A percentile compares a stretch with the other conserved stretches of the same genome.
phyloP scores from a whole-genome alignment of 2,797 vertebrate species.

The Enteromius thamalakanensis region DNA sequence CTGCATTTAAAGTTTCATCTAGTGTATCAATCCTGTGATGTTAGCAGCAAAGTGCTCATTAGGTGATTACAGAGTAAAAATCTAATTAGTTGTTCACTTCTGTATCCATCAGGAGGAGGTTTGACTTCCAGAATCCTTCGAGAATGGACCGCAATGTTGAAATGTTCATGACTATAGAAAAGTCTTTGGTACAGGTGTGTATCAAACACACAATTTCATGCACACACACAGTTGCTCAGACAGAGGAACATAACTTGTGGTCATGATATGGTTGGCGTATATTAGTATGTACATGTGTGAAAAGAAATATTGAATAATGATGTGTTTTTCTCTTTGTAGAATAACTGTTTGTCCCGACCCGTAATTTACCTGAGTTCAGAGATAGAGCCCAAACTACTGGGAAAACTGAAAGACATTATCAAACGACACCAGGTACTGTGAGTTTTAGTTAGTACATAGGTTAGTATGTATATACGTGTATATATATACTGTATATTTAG shows the following conservation, averaged over 20 bases:
- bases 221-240: neutral
- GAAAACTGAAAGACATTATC: conserved; percentile 95
- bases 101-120: conserved; percentile 85
- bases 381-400: conserved; percentile 92
- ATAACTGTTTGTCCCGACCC: conserved; percentile 92
- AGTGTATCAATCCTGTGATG: neutral
- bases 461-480: too few species aligned
- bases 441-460: neutral
- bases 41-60: conserved; percentile 48
- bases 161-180: conserved; percentile 99
- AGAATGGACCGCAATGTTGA: conserved; percentile 98
- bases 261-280: neutral
- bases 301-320: neutral
- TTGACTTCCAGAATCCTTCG: conserved; percentile 98
- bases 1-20: neutral
- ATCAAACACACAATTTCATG: neutral
- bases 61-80: neutral
- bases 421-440: conserved; percentile 91
- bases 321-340: conserved; percentile 72
- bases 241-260: neutral
- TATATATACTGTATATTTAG: too few species aligned
- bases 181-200: conserved; percentile 91
- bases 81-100: conserved; percentile 38
- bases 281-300: neutral
- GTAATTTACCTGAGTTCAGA: conserved; percentile 94